These are phyloP conservation scores for Lamellibrachia columna DNA, from an alignment of 2,888 invertebrate species.

Conservation along the genomic window DNA sequence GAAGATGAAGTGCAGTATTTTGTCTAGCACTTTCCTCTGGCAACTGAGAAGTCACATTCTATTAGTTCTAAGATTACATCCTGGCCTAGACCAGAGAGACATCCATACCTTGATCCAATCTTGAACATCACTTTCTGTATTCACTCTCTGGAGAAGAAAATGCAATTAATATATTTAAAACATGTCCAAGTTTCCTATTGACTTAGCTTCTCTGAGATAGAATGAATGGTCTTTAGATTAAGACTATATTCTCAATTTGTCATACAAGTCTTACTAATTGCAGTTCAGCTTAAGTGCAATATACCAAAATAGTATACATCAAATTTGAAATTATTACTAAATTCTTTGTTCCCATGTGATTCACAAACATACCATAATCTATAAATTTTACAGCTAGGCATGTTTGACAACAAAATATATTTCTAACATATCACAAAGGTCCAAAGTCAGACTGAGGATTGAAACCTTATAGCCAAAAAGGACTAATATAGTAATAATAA, in stretches of 20 bases:
- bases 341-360: no score
- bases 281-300: no score
- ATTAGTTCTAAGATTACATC: background rate
- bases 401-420: background rate
- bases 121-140: conserved; percentile 10
- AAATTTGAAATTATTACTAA: no score
- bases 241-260: no score
- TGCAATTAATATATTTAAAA: background rate
- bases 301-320: no score
- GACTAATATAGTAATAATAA: no score
- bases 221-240: no score
- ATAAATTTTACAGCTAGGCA: background rate
- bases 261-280: no score
- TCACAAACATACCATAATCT: no score
- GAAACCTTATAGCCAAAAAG: background rate
- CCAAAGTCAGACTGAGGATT: background rate
- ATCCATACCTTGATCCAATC: background rate
- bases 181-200: background rate
- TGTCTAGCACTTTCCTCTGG: background rate
- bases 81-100: background rate
- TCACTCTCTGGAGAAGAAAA: background rate
- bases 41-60: background rate
- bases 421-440: background rate
- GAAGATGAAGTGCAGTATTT: no score
- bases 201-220: no score